Evolutionary conservation across 2,797 vertebrate species (phyloP), one percentile per base, ranked within the genome.

Genomic region (Martes flavigula): DNA sequence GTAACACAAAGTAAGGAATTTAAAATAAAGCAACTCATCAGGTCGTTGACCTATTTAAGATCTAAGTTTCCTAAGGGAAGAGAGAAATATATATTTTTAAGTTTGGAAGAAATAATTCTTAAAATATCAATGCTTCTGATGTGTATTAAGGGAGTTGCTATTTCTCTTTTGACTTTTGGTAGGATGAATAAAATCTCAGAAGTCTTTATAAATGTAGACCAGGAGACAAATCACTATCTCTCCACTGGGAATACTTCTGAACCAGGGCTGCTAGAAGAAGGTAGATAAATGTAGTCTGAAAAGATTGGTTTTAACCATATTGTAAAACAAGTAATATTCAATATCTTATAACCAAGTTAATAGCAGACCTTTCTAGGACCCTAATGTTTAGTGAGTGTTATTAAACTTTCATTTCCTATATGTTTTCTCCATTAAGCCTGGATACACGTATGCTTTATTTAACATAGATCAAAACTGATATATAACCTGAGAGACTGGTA

Each of bases 381-480:
- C 11, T 79, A 60, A 88, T 81, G 56, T 96, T 97, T 96, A 86
- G 51, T 75, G 64, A 84, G 15, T 11, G 56, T 94, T 97, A 96
- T 96, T 97, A 97, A 94, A 96, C 92, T 92, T 97, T 95, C 27
- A 82, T 92, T 94, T 96, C 88, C 46, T 62, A 30, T 86, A 32
- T 94, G 25, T 90, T 97, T 96, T 94, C 85, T 79, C 90, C 68
- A 72, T 89, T 88, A 77, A 96, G 79, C 5, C 51, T 87, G 58
- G 32, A 84, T 92, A 87, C 86, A 93, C 25, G 60, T 87, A 90
- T 92, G 87, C 68, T 96, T 97, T 97, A 96, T 87, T 94, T 97
- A 97, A 89, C 82, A 92, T 83, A 77, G 51, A 95, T 95, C 90
- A 82, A 97, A 97, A 94, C 79, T 96, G 78, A 96, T 95, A 54